Evolutionary conservation across 2,888 invertebrate genomes (phyloP), one percentile per base, ranked within the genome.

Genomic region (Dynastes grantii): DNA sequence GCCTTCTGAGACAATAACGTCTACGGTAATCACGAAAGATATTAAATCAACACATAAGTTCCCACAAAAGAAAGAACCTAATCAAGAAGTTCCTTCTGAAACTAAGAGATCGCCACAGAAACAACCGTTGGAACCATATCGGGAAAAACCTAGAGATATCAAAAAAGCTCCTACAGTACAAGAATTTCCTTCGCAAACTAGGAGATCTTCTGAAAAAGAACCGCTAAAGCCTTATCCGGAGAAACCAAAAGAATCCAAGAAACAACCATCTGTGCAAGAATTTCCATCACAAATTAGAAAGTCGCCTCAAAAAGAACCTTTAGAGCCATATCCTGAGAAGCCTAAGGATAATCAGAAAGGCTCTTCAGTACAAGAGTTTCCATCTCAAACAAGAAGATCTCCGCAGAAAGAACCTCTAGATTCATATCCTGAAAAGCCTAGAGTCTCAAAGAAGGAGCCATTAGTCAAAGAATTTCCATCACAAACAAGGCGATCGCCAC

Each of bases 241-340:
- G n/a, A 68, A 76, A 61, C 37, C 16, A 6, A 67, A 32, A 63
- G 55, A 27, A 4, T 3, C 16, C 5, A 63, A 73, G 53, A 8
- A 73, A 16, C 3, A 29, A 27, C 49, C 80, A 22, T 53, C 29
- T 22, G 63, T 77, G 1, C 45, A 65, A 51, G 79, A 79, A 51
- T 77, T 75, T 70, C 79, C 79, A 22, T 76, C 79, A 2, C 79
- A 77, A 49, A 67, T 55, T 2, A 61, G 51, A n/a, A 80, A 73
- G 29, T 64, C 70, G 27, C 78, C 81, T 2, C 79, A 79, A 67
- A 81, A 78, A 61, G 82, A 84, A 77, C 81, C 80, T 9, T 76
- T 81, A 16, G 81, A 82, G 76, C 79, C 79, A 6, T 82, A 83
- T 78, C 83, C 83, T 11, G 81, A 82, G 13, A 81, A 68, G 49